Percentiles rank a stretch among this genome's conserved stretches.
phyloP scores from a whole-genome alignment of 2,797 vertebrate species.

The Fundulus diaphanus region DNA sequence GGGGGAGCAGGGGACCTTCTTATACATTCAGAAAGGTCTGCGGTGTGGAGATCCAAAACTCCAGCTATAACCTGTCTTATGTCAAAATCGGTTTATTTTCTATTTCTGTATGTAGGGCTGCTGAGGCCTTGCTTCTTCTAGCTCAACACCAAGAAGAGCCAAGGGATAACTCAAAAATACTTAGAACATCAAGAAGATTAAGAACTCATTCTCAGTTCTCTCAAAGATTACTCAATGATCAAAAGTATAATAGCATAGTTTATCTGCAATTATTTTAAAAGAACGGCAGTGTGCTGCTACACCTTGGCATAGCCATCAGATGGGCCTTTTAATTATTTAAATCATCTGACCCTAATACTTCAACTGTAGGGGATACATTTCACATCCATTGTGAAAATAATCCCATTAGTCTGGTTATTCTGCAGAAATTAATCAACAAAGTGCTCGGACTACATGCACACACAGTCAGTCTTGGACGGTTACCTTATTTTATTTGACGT shows the following conservation, averaged over 20 bases:
- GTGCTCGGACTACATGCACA: neutral
- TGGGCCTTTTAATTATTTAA: slow-evolving; percentile 77
- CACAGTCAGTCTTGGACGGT: neutral
- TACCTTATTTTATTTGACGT: neutral
- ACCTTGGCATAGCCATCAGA: slow-evolving; percentile 52
- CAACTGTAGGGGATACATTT: slow-evolving; percentile 71
- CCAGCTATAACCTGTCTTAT: neutral
- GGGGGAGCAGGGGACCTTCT: neutral
- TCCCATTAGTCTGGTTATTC: slow-evolving; percentile 54
- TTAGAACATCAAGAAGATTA: neutral
- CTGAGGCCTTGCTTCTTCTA: neutral
- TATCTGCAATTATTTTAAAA: slow-evolving; percentile 17
- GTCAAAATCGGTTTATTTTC: neutral
- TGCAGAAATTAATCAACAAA: slow-evolving; percentile 36
- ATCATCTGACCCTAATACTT: slow-evolving; percentile 67
- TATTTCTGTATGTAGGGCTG: neutral
- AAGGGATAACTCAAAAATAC: neutral
- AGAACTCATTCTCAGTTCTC: too few species aligned
- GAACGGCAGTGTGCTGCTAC: slow-evolving; percentile 30
- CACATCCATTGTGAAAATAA: slow-evolving; percentile 64
- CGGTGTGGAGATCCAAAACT: too few species aligned
- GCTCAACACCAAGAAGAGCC: neutral
- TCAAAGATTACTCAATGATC: neutral
- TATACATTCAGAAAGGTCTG: neutral
- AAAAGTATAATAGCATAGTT: neutral